Percentiles rank a stretch among this genome's conserved stretches.
These are phyloP conservation scores for Nephrocerus scutellatus DNA, from an alignment of 2,888 invertebrate species.

Conservation along the genomic window DNA sequence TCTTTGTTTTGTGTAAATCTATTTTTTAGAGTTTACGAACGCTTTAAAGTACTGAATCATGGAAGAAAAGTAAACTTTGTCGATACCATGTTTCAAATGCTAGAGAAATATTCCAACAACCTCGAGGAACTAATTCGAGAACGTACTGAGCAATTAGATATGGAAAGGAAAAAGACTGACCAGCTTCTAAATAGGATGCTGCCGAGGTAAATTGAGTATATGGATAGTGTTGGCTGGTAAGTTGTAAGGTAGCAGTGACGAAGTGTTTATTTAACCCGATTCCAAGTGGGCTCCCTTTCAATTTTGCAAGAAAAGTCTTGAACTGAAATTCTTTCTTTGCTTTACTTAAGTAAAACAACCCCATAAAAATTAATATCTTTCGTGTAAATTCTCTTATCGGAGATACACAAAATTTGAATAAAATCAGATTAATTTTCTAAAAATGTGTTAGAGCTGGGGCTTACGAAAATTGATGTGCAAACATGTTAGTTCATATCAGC, in stretches of 20 bases:
- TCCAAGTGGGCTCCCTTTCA: too few relatives aligned
- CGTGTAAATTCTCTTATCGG: too few relatives aligned
- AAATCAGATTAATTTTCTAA: too few relatives aligned
- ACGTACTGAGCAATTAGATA: constrained; percentile 84
- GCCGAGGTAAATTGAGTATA: constrained; percentile 58
- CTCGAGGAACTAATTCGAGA: constrained; percentile 88
- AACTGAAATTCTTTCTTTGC: too few relatives aligned
- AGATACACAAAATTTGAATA: too few relatives aligned
- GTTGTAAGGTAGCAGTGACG: not conserved
- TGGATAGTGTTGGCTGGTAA: not conserved
- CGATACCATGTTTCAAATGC: constrained; percentile 94
- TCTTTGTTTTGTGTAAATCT: constrained; percentile 9
- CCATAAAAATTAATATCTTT: too few relatives aligned
- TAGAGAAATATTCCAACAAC: constrained; percentile 94
- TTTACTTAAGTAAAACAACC: too few relatives aligned
- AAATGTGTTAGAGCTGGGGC: too few relatives aligned
- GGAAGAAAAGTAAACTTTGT: constrained; percentile 92
- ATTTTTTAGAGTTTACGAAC: constrained; percentile 61
- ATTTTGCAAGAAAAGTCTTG: too few relatives aligned
- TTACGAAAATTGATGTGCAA: too few relatives aligned
- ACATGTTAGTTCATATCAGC: too few relatives aligned
- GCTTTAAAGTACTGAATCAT: constrained; percentile 84
- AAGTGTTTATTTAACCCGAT: too few relatives aligned
- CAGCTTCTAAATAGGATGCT: constrained; percentile 84
- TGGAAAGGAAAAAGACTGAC: constrained; percentile 94